Evolutionary conservation across 2,113 vertebrate genomes (phyloP).

Genomic region (Saguinus imperator): DNA sequence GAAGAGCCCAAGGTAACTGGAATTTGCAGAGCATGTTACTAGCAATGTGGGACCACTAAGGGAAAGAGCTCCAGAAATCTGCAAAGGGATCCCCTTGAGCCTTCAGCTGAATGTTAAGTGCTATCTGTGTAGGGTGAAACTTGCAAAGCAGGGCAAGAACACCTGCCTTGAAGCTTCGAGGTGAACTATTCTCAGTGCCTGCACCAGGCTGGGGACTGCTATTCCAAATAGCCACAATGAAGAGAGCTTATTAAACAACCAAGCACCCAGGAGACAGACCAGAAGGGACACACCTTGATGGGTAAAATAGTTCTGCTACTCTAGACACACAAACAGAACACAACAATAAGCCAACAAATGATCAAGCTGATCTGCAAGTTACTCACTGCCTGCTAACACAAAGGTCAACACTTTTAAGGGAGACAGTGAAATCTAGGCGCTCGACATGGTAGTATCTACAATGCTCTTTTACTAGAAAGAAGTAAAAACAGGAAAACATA

Average conservation of each 20-base stretch:
- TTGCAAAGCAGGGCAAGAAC: background rate
- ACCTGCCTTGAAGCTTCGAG: background rate
- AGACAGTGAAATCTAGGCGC: background rate
- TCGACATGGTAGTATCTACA: background rate
- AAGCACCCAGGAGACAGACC: background rate
- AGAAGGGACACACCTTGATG: background rate
- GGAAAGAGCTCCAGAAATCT: background rate
- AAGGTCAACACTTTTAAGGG: background rate
- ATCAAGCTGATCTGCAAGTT: background rate
- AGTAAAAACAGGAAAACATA: background rate
- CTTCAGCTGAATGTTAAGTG: background rate
- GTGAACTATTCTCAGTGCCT: background rate
- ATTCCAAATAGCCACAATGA: background rate
- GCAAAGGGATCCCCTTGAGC: background rate
- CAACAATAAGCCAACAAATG: background rate
- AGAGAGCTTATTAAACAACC: background rate
- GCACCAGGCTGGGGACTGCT: background rate
- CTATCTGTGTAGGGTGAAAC: background rate
- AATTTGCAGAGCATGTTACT: background rate
- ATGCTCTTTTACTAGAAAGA: background rate
- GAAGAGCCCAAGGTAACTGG: background rate
- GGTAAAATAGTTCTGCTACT: background rate
- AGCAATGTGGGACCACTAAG: accelerated
- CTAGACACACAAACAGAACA: background rate
- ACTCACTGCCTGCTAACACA: background rate